Evolutionary conservation across 2,888 invertebrate genomes (phyloP), one percentile per base, ranked within the genome.

Genomic region (Dromius quadrimaculatus): DNA sequence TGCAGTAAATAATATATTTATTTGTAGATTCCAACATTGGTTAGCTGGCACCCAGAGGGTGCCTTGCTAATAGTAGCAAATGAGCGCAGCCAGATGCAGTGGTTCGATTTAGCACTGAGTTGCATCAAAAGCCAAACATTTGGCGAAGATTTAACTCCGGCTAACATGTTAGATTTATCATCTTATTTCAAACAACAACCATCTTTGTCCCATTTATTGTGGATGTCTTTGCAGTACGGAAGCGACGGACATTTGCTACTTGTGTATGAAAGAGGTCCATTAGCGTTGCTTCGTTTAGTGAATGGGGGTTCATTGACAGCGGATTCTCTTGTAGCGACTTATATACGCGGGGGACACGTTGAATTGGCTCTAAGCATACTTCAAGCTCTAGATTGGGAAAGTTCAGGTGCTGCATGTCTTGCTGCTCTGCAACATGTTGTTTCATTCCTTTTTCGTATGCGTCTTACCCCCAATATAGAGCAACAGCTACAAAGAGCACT

Each of bases 401-500:
- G 84, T 0, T 90, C 92, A 76, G 91, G 94, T 2, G 87, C 89
- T 15, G 86, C 88, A 72, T 92, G 93, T 75, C 89, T 94, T 75
- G 87, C 89, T 71, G 89, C 91, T 0, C 83, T 95, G 71, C 92
- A 92, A 76, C 87, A 87, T 76, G 89, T 93, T 72, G 86, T 89
- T 41, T 90, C 90, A 77, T 86, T 88, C 80, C 84, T 91, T 54
- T 84, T 91, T 73, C 84, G 87, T 73, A 79, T 81, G 61, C 84
- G 85, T 15, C 81, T 90, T 36, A 88, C 87, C 63, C 84, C 86
- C 32, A 86, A 87, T 63, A 84, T 85, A 74, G 89, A 90, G 75
- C 89, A 88, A 71, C 84, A 88, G 74, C 84, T 93, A 73, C 91
- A 93, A 81, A 90, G 88, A 74, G 92, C 94, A 6, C 82, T 97